A percentile compares a stretch with the other conserved stretches of the same genome.
phyloP scores from a whole-genome alignment of 1,140 invertebrate species.

The Neodiprion lecontei region DNA sequence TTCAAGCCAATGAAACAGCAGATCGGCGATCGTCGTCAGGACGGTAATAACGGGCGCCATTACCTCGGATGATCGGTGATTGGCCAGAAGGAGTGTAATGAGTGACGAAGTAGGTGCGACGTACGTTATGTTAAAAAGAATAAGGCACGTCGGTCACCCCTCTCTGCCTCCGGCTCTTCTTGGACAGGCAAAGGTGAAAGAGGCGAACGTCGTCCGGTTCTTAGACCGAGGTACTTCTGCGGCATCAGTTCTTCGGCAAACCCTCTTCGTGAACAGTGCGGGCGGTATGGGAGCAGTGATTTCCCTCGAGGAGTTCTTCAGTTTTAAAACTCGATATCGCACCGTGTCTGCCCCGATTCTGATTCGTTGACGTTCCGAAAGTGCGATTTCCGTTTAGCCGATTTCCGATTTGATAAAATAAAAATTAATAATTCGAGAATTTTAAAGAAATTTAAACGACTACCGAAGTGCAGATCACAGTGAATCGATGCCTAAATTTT shows the following conservation, averaged over 20 bases:
- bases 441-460: too few relatives aligned
- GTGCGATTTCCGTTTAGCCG: too few relatives aligned
- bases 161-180: conserved; percentile 16
- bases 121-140: conserved; percentile 4
- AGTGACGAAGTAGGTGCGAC: conserved; percentile 6
- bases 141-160: conserved; percentile 35
- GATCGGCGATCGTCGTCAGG: too few relatives aligned
- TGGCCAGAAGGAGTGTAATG: conserved; percentile 4
- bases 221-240: conserved; percentile 41
- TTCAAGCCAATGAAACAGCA: too few relatives aligned
- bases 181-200: conserved; percentile 2
- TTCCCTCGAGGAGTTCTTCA: too few relatives aligned
- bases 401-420: too few relatives aligned
- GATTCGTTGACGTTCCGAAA: too few relatives aligned
- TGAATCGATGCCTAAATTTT: too few relatives aligned
- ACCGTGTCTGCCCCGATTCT: too few relatives aligned
- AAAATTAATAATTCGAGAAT: too few relatives aligned
- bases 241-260: conserved; percentile 50
- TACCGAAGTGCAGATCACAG: too few relatives aligned
- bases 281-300: neutral
- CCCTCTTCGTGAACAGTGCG: conserved; percentile 30
- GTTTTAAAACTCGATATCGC: too few relatives aligned
- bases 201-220: conserved; percentile 28
- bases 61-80: neutral
- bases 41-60: neutral